phyloP scores from a whole-genome alignment of 1,140 invertebrate genomes.

The Rhagoletis pomonella region DNA sequence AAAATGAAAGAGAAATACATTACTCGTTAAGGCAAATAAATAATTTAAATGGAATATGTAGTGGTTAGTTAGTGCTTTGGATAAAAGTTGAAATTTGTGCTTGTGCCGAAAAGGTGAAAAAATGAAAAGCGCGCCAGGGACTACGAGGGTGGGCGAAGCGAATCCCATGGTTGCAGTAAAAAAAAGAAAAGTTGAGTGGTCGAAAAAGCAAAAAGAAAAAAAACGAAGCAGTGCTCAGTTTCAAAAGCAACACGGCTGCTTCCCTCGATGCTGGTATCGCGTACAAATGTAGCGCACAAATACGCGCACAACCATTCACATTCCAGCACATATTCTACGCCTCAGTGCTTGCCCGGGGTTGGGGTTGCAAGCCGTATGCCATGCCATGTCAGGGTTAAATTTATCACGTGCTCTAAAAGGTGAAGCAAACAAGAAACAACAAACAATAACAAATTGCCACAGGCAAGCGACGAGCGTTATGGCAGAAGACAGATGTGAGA shows the following conservation, averaged over 20 bases:
- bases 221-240: no score
- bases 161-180: not conserved
- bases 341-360: not conserved
- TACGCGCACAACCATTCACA: not conserved
- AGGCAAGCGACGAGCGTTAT: no score
- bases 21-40: not conserved
- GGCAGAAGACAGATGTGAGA: no score
- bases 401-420: constrained; percentile 19
- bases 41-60: constrained; percentile 22
- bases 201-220: not conserved
- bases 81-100: not conserved
- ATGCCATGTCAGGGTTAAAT: constrained; percentile 22
- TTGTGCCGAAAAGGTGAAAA: not conserved
- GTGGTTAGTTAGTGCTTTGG: not conserved
- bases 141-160: not conserved
- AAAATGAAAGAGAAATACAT: not conserved
- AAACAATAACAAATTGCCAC: not conserved
- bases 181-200: not conserved
- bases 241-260: no score
- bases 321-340: no score
- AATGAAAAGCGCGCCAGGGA: not conserved
- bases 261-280: not conserved
- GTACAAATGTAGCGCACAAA: not conserved
- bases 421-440: constrained; percentile 29
- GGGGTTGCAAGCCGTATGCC: not conserved